Conservation (phyloP, 2,888 invertebrate genomes). For the Lasioglossum villosulum region DNA sequence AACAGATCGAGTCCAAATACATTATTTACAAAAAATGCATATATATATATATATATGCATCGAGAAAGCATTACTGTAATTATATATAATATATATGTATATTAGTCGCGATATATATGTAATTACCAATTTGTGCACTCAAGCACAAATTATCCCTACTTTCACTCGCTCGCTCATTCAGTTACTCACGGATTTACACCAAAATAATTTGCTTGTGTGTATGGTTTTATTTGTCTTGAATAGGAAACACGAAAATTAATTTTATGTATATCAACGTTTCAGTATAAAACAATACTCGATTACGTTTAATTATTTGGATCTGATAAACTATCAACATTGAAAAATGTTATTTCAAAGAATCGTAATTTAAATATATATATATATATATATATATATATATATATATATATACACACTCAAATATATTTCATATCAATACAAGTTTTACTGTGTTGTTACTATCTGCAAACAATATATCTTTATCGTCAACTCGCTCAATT, state of each 20-base stretch:
- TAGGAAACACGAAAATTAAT: conserved; percentile 55
- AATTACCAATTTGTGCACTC: conserved; percentile 9
- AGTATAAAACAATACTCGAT: conserved; percentile 10
- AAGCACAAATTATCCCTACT: conserved; percentile 12
- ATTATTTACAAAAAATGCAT: conserved; percentile 37
- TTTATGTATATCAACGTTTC: conserved; percentile 55
- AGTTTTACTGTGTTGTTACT: conserved; percentile 39
- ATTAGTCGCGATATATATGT: conserved; percentile 9
- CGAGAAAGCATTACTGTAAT: conserved; percentile 27
- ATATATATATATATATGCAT: conserved; percentile 1
- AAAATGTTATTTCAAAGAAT: not conserved
- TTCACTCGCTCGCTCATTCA: conserved; percentile 18
- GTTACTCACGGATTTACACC: conserved; percentile 5
- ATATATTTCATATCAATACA: conserved; percentile 33
- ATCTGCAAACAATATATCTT: conserved; percentile 65
- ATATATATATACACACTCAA: conserved; percentile 20
- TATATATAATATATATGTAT: not conserved
- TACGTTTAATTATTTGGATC: conserved; percentile 13
- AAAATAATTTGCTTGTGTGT: conserved; percentile 18
- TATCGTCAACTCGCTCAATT: conserved; percentile 69
- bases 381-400: too few species aligned
- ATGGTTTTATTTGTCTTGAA: conserved; percentile 20
- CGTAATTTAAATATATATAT: conserved; percentile 13
- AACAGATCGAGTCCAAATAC: not conserved
- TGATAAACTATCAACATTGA: conserved; percentile 1